phyloP scores from a whole-genome alignment of 1,140 invertebrate genomes.

The Drosophila asahinai region DNA sequence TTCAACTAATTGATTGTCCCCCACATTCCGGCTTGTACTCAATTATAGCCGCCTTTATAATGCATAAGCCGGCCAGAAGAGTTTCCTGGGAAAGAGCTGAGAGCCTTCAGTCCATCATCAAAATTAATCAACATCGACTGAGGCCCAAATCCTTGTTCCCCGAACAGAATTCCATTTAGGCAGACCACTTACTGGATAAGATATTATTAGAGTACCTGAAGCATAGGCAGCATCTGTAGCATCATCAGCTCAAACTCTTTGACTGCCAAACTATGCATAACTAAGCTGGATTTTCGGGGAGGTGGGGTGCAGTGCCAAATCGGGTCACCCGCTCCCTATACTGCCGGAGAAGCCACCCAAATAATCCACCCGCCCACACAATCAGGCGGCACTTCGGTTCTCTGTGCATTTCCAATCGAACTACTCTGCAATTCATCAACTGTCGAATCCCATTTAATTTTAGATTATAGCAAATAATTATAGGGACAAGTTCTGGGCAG shows the following conservation, averaged over 20 bases:
- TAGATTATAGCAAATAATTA: constrained; percentile 81
- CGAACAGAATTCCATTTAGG: constrained; percentile 42
- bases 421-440: constrained; percentile 78
- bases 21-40: constrained; percentile 15
- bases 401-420: constrained; percentile 69
- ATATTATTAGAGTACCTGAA: constrained; percentile 49
- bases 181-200: constrained; percentile 43
- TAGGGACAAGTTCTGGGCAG: constrained; percentile 33
- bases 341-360: background rate
- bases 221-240: constrained; percentile 29
- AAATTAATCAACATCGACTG: constrained; percentile 45
- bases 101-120: constrained; percentile 20
- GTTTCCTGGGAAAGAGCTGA: constrained; percentile 24
- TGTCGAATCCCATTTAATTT: constrained; percentile 81
- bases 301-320: constrained; percentile 1
- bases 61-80: constrained; percentile 22
- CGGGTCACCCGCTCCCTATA: background rate
- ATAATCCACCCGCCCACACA: constrained; percentile 18
- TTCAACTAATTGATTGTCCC: constrained; percentile 27
- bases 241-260: constrained; percentile 42
- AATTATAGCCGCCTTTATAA: constrained; percentile 35
- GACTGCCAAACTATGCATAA: constrained; percentile 48
- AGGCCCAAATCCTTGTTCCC: constrained; percentile 26
- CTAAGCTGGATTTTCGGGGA: constrained; percentile 33
- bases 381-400: constrained; percentile 30